A percentile compares a stretch with the other conserved stretches of the same genome.
Conservation (phyloP, 2,888 invertebrate genomes). For the Cephus runcator region DNA sequence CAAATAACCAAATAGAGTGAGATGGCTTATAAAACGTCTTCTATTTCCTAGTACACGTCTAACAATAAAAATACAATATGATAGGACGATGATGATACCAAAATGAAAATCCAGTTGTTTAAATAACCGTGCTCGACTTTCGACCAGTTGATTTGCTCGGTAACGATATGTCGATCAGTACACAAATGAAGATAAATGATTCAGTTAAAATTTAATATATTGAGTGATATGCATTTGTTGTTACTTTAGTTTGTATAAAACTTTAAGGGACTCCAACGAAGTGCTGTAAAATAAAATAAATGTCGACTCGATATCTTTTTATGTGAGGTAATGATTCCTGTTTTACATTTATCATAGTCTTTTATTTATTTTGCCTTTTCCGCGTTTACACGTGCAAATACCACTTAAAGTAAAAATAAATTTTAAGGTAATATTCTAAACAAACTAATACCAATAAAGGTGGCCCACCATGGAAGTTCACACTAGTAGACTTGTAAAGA, state of each 20-base stretch:
- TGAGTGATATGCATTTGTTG: constrained; percentile 31
- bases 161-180: not conserved
- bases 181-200: not conserved
- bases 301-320: constrained; percentile 25
- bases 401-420: not conserved
- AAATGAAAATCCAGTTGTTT: not conserved
- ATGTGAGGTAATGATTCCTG: not conserved
- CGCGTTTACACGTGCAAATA: not conserved
- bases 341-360: not conserved
- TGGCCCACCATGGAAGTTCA: not conserved
- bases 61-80: not conserved
- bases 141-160: not conserved
- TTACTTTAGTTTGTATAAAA: constrained; percentile 32
- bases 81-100: not conserved
- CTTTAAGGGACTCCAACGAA: constrained; percentile 32
- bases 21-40: not conserved
- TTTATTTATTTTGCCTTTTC: not conserved
- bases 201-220: constrained; percentile 15
- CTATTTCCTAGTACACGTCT: not conserved
- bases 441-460: not conserved
- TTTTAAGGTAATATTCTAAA: not conserved
- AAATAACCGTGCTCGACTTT: not conserved
- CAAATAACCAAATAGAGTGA: not conserved
- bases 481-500: not conserved
- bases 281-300: constrained; percentile 46